Conservation (phyloP, 1,140 invertebrate genomes). For the Antheraea pernyi region DNA sequence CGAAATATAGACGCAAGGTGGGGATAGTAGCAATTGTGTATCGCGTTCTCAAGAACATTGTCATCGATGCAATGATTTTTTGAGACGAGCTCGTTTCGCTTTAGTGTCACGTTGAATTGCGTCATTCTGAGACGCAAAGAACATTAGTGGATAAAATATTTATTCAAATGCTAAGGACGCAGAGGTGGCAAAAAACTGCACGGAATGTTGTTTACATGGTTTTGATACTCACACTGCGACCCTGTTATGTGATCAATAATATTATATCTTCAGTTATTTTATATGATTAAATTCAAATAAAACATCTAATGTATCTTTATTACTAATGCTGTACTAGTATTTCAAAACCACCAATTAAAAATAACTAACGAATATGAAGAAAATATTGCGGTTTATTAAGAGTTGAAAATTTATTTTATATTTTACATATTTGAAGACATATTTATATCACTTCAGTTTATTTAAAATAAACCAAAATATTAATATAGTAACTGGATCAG, state of each 20-base stretch:
- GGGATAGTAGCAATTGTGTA: conserved; percentile 7
- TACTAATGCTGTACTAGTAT: too few species aligned
- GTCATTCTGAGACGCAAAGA: conserved; percentile 38
- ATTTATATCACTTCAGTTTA: too few species aligned
- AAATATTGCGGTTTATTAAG: too few species aligned
- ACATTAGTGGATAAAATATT: conserved; percentile 45
- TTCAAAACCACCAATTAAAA: too few species aligned
- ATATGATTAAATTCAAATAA: neutral
- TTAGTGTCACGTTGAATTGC: conserved; percentile 47
- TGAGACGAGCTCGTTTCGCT: conserved; percentile 19
- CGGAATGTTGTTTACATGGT: conserved; percentile 50
- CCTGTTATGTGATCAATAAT: neutral
- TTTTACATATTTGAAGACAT: too few species aligned
- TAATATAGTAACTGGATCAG: too few species aligned
- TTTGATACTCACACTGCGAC: conserved; percentile 15
- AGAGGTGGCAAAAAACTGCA: conserved; percentile 53
- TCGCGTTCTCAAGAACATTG: neutral
- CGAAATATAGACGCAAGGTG: too few species aligned
- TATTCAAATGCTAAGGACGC: conserved; percentile 34
- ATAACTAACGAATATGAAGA: too few species aligned
- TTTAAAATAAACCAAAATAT: too few species aligned
- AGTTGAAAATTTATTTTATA: too few species aligned
- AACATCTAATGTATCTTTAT: neutral
- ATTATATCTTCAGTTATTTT: neutral
- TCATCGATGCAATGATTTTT: conserved; percentile 14